These are phyloP conservation scores for Leptopilina syphax DNA, from an alignment of 2,888 invertebrate species.

Conservation along the genomic window DNA sequence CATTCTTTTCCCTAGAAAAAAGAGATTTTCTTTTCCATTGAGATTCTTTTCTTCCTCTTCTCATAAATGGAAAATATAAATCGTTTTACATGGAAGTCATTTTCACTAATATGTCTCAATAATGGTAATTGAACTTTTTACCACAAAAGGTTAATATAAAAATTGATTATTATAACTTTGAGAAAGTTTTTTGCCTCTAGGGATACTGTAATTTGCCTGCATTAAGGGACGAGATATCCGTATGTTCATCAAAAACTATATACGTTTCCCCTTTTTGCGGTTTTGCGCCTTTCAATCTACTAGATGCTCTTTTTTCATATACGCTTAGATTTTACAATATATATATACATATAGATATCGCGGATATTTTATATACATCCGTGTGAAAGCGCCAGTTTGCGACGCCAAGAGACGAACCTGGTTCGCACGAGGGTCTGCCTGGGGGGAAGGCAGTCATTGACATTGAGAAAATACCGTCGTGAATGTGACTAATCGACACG, in stretches of 20 bases:
- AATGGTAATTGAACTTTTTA: slow-evolving; percentile 1
- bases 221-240: background rate
- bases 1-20: background rate
- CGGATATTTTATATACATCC: slow-evolving; percentile 56
- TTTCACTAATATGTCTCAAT: background rate
- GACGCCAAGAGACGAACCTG: slow-evolving; percentile 60
- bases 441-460: slow-evolving; percentile 68
- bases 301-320: background rate
- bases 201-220: slow-evolving; percentile 6
- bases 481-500: slow-evolving; percentile 63
- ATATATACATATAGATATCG: slow-evolving; percentile 19
- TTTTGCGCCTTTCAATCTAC: slow-evolving; percentile 1
- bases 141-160: slow-evolving; percentile 17
- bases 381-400: slow-evolving; percentile 65
- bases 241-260: background rate
- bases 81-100: background rate
- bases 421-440: slow-evolving; percentile 65
- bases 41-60: too few relatives aligned
- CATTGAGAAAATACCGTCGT: slow-evolving; percentile 63
- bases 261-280: slow-evolving; percentile 18
- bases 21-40: background rate
- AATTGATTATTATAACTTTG: slow-evolving; percentile 15
- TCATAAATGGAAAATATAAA: background rate
- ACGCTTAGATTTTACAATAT: slow-evolving; percentile 14
- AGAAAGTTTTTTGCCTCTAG: background rate